Percentiles rank a stretch among this genome's conserved stretches.
phyloP scores from a whole-genome alignment of 2,797 vertebrate genomes.

The Coregonus ussuriensis region DNA sequence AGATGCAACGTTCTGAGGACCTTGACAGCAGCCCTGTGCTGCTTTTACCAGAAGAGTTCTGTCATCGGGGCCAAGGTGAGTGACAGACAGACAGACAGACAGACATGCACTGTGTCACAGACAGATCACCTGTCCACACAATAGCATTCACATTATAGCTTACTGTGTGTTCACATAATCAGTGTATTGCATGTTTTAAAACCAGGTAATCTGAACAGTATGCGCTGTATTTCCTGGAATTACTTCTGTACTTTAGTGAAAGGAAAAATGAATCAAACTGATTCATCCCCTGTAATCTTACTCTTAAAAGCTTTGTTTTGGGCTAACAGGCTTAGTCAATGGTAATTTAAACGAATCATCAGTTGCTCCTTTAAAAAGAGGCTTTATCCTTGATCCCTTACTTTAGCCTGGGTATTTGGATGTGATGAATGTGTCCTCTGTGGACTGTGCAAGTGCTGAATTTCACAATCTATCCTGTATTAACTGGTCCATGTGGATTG shows the following conservation, averaged over 20 bases:
- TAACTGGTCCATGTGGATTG: not conserved
- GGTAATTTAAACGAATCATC: not conserved
- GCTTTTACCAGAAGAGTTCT: constrained; percentile 91
- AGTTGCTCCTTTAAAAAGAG: not conserved
- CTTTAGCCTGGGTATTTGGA: not conserved
- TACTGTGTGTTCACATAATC: not conserved
- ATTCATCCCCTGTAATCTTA: not conserved
- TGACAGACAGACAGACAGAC: constrained; percentile 15
- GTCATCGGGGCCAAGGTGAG: constrained; percentile 92
- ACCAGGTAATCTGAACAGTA: not conserved
- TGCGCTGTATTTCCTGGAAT: too few species aligned
- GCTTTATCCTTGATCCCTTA: not conserved
- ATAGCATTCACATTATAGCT: not conserved
- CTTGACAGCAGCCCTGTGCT: constrained; percentile 89
- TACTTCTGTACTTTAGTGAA: too few species aligned
- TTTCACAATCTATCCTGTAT: not conserved
- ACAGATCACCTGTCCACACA: not conserved
- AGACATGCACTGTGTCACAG: not conserved
- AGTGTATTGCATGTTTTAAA: not conserved
- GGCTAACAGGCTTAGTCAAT: not conserved
- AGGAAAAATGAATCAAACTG: not conserved
- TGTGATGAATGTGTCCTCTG: not conserved
- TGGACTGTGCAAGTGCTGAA: not conserved
- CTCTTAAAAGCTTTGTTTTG: not conserved
- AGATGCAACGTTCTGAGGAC: constrained; percentile 83